A percentile compares a stretch with the other conserved stretches of the same genome.
These are phyloP conservation scores for Drosophila ezoana DNA, from an alignment of 2,888 invertebrate genomes.

Conservation along the genomic window DNA sequence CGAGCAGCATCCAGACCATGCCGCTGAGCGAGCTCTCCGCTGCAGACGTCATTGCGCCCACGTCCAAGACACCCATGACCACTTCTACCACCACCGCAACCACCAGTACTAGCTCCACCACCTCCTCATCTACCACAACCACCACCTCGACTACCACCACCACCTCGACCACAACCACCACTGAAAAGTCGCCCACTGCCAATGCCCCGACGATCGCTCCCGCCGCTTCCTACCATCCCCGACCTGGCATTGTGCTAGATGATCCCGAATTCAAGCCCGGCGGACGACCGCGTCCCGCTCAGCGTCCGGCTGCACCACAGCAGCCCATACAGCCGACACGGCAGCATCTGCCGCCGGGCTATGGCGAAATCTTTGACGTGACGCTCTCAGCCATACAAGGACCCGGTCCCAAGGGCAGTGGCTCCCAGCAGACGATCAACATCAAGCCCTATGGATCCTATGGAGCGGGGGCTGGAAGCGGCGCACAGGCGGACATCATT, in stretches of 20 bases:
- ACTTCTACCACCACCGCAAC: constrained; percentile 51
- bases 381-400: constrained; percentile 95
- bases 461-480: constrained; percentile 82
- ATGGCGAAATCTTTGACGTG: constrained; percentile 94
- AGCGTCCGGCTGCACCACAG: constrained; percentile 75
- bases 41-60: constrained; percentile 47
- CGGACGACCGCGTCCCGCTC: constrained; percentile 77
- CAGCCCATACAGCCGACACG: constrained; percentile 84
- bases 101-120: constrained; percentile 56
- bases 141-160: constrained; percentile 65
- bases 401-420: constrained; percentile 87
- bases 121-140: constrained; percentile 51
- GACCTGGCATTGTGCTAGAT: constrained; percentile 94
- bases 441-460: constrained; percentile 83
- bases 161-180: constrained; percentile 56
- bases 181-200: constrained; percentile 53
- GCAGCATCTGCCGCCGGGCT: constrained; percentile 85
- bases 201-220: constrained; percentile 56
- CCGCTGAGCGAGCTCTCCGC: constrained; percentile 38
- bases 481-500: constrained; percentile 88
- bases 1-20: constrained; percentile 56
- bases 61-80: constrained; percentile 54
- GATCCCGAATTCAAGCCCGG: constrained; percentile 92
- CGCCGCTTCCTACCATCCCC: constrained; percentile 88
- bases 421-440: constrained; percentile 84